Evolutionary conservation across 1,140 invertebrate genomes (phyloP).

Genomic region (Aphaenogaster ashmeadi): DNA sequence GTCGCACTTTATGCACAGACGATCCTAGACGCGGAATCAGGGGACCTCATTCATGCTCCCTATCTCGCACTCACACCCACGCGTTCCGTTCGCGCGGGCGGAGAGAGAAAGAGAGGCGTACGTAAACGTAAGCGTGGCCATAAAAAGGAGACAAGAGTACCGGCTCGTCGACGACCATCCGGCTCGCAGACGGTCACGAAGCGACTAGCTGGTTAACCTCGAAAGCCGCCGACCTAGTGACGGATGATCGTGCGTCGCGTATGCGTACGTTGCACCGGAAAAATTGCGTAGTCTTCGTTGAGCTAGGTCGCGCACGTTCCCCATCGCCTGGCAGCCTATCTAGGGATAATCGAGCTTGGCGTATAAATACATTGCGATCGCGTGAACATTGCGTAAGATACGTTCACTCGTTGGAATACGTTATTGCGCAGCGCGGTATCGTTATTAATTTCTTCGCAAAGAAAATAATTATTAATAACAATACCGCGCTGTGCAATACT

Average conservation of each 20-base stretch:
- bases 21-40: slow-evolving; percentile 55
- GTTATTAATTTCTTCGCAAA: background rate
- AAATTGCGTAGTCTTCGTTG: slow-evolving; percentile 55
- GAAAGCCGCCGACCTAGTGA: slow-evolving; percentile 32
- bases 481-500: background rate
- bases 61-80: slow-evolving; percentile 46
- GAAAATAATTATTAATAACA: slow-evolving; percentile 24
- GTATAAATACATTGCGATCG: slow-evolving; percentile 7
- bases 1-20: slow-evolving; percentile 35
- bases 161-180: slow-evolving; percentile 41
- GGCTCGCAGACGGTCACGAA: slow-evolving; percentile 49
- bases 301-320: slow-evolving; percentile 49
- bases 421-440: background rate
- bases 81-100: slow-evolving; percentile 24
- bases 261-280: slow-evolving; percentile 32
- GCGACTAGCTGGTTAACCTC: slow-evolving; percentile 38
- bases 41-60: slow-evolving; percentile 58
- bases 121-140: background rate
- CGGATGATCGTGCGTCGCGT: slow-evolving; percentile 18
- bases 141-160: slow-evolving; percentile 48
- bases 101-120: background rate
- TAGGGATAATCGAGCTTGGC: background rate
- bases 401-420: background rate
- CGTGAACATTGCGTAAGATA: background rate
- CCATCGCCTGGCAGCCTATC: background rate